These are phyloP conservation scores for Gambelia wislizenii DNA, from an alignment of 2,797 vertebrate species.

Conservation along the genomic window DNA sequence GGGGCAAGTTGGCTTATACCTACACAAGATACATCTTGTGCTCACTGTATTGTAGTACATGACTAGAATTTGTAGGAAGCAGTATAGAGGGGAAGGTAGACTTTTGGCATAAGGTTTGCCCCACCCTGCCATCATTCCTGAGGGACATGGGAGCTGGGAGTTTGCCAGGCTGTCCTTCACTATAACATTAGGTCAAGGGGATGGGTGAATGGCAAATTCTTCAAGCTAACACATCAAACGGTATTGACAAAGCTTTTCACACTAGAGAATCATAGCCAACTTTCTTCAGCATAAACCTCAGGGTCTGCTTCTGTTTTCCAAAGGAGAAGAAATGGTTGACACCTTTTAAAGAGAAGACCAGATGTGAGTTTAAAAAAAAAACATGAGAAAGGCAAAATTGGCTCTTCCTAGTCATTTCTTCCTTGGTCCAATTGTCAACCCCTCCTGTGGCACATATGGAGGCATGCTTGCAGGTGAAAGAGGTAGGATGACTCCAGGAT, in stretches of 20 bases:
- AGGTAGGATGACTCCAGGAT: too few species aligned
- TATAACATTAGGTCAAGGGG: background rate
- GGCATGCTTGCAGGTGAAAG: background rate
- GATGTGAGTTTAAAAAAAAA: background rate
- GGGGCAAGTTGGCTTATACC: background rate
- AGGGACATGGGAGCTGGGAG: background rate
- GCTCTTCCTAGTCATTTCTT: background rate
- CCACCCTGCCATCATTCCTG: background rate
- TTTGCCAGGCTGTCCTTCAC: background rate
- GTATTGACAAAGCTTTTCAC: background rate
- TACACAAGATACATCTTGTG: background rate
- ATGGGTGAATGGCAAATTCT: background rate
- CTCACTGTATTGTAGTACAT: background rate
- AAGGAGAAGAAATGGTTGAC: background rate
- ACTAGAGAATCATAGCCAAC: background rate
- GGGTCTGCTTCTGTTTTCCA: too few species aligned
- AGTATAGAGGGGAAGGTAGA: background rate
- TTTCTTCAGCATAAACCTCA: background rate
- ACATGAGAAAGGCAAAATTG: background rate
- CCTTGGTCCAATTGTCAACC: background rate
- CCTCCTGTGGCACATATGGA: background rate
- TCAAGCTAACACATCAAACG: background rate
- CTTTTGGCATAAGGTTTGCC: background rate
- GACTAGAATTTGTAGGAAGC: background rate
- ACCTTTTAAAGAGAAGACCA: background rate